Evolutionary conservation across 2,888 invertebrate genomes (phyloP), one percentile per base, ranked within the genome.

Genomic region (Folsomia manolachei): DNA sequence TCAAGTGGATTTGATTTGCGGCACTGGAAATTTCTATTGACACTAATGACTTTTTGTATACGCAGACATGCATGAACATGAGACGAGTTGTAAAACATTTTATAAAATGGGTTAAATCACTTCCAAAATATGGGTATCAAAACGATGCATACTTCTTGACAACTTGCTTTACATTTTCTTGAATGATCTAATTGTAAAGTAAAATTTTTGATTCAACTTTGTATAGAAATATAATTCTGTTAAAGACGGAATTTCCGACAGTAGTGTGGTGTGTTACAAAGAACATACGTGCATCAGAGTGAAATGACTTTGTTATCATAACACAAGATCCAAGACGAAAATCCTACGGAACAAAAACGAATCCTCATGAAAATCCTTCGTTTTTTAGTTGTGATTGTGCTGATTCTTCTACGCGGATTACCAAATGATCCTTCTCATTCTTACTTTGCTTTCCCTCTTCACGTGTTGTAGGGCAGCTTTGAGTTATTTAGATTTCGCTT

Each of bases 251-350:
- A n/a, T n/a, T n/a, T n/a, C n/a, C n/a, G n/a, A n/a, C n/a, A n/a
- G n/a, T n/a, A n/a, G n/a, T n/a, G n/a, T n/a, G n/a, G n/a, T n/a
- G n/a, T n/a, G n/a, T n/a, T n/a, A n/a, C n/a, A n/a, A n/a, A n/a
- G n/a, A n/a, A n/a, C n/a, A n/a, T n/a, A n/a, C n/a, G n/a, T n/a
- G 14, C 39, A 21, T 19, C 7, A 56, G 56, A 56, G n/a, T 27
- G 63, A 63, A 63, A 63, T 63, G 63, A 63, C 63, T 63, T 63
- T 63, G 63, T 63, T 63, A 63, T 63, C 63, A 27, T 63, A 27
- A 25, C 25, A 63, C 11, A 63, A 25, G 18, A 63, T 63, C 63
- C 27, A 11, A 7, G 27, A 27, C 11, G 4, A 24, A 4, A 23
- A 19, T 14, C 19, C 25, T 19, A 62, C 60, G 7, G 23, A 9